Evolutionary conservation across 2,888 invertebrate species (phyloP), one percentile per base, ranked within the genome.

Genomic region (Eupeodes latifasciatus): DNA sequence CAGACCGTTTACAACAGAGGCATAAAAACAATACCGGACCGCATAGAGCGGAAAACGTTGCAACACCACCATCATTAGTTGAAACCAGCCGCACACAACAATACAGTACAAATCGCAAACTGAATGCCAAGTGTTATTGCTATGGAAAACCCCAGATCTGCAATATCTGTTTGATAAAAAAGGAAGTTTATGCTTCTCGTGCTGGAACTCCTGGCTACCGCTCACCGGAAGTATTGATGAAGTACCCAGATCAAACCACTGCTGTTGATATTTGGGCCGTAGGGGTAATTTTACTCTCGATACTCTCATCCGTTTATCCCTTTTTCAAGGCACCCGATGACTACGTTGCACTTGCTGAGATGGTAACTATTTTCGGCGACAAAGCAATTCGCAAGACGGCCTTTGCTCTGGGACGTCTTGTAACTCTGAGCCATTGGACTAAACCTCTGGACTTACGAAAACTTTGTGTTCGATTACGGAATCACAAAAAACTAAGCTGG

Each of bases 181-280:
- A 95, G 89, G 94, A 95, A 69, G 95, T 96, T 90, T 94, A 95
- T 72, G 98, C 97, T 9, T 95, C 97, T 5, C 94, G 98, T 91
- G 98, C 98, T 76, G 98, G 98, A 88, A 98, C 98, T 62, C 97
- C 98, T 75, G 98, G 98, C 51, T 98, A 97, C 93, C 95, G 98
- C 44, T 97, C 98, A 77, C 98, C 98, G 0, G 98, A 97, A 94
- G 97, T 97, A 90, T 93, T 97, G 90, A 94, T 98, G 47, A 97
- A 97, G 93, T 96, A 95, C 92, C 94, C 95, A n/a, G 94, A 95
- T 85, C 98, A 98, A 94, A 96, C 96, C 49, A 96, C 97, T 91
- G 97, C 97, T 86, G 97, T 98, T 90, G 98, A 98, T 94, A 95
- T 97, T 91, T 98, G 98, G 98, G 97, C 98, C 69, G 95, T 96